Evolutionary conservation across 2,797 vertebrate species (phyloP).

Genomic region (Siniperca scherzeri): DNA sequence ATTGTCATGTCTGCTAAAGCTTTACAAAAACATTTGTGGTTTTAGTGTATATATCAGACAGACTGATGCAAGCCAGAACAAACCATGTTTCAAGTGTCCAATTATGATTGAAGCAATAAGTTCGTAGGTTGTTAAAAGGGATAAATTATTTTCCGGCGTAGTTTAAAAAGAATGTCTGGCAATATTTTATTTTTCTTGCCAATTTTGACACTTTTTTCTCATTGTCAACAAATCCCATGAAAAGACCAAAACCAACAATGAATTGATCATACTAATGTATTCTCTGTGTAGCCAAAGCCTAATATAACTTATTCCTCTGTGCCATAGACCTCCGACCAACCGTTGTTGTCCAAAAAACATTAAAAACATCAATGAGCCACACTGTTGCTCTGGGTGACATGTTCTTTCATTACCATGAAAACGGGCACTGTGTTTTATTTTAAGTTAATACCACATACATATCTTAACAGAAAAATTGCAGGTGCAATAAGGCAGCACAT

Average conservation of each 20-base stretch:
- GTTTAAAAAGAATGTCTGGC: not conserved
- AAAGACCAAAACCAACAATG: not conserved
- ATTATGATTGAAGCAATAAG: not conserved
- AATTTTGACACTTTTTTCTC: not conserved
- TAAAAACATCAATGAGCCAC: not conserved
- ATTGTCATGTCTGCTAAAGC: constrained; percentile 3
- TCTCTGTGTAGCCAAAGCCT: not conserved
- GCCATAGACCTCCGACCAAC: not conserved
- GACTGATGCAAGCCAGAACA: not conserved
- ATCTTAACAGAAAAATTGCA: not conserved
- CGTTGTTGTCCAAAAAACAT: not conserved
- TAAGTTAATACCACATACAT: not conserved
- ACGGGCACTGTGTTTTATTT: not conserved
- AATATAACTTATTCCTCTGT: not conserved
- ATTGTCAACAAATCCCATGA: not conserved
- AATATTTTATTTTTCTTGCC: not conserved
- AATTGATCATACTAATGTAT: not conserved
- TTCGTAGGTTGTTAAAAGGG: not conserved
- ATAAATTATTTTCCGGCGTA: not conserved
- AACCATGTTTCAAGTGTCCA: not conserved
- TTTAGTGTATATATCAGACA: not conserved
- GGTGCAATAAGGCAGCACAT: not conserved
- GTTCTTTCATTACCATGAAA: not conserved
- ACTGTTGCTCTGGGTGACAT: not conserved
- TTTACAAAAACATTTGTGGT: not conserved